These are phyloP conservation scores for Globicephala melas DNA, from an alignment of 2,113 vertebrate genomes.

Conservation along the genomic window DNA sequence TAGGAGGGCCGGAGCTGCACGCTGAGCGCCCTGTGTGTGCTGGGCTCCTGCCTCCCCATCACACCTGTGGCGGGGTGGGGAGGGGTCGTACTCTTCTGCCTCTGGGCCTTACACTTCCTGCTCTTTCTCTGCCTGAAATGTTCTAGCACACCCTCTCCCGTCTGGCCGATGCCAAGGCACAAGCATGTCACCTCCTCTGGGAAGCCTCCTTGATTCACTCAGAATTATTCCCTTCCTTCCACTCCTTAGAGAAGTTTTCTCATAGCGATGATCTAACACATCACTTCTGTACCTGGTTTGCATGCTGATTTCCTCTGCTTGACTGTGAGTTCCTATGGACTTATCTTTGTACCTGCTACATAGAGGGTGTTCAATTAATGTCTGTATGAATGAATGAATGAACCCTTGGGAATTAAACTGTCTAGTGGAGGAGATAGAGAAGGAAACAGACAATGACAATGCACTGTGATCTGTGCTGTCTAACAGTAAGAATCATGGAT, in stretches of 20 bases:
- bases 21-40: not conserved
- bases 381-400: not conserved
- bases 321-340: not conserved
- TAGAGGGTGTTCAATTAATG: not conserved
- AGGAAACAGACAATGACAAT: not conserved
- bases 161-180: not conserved
- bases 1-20: slow-evolving; percentile 50
- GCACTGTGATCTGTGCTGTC: not conserved
- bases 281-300: not conserved
- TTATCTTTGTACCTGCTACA: not conserved
- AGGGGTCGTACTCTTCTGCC: not conserved
- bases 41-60: not conserved
- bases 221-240: not conserved
- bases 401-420: not conserved
- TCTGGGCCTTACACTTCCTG: not conserved
- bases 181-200: not conserved
- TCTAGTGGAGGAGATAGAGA: not conserved
- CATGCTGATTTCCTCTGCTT: not conserved
- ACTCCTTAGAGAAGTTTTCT: not conserved
- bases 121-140: not conserved
- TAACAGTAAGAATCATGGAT: not conserved
- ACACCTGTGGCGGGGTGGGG: rapidly evolving
- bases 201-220: not conserved
- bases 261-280: not conserved
- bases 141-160: not conserved